A percentile compares a stretch with the other conserved stretches of the same genome.
phyloP scores from a whole-genome alignment of 2,113 vertebrate species.

The Podarcis muralis region DNA sequence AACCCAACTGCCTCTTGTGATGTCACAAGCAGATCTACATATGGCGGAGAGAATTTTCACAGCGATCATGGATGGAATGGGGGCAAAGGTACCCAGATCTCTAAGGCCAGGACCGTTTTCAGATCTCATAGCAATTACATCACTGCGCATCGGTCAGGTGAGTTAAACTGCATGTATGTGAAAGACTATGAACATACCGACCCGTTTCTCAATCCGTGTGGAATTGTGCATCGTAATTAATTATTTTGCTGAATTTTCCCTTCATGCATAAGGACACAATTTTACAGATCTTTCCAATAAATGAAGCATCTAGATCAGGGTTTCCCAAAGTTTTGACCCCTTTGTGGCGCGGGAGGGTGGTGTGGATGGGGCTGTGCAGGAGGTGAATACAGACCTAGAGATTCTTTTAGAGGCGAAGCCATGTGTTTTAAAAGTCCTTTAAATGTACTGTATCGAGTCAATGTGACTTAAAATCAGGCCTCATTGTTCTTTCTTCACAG shows the following conservation, averaged over 20 bases:
- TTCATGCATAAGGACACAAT: neutral
- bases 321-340: too few relatives aligned
- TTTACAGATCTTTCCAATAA: neutral
- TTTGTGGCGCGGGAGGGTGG: too few relatives aligned
- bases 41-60: neutral
- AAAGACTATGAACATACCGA: neutral
- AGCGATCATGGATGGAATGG: accelerated
- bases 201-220: neutral
- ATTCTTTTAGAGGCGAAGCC: too few relatives aligned
- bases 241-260: neutral
- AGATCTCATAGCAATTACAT: neutral
- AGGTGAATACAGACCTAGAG: too few relatives aligned
- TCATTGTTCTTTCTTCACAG: too few relatives aligned
- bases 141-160: neutral
- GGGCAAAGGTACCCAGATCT: neutral
- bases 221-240: neutral
- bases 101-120: neutral
- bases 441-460: too few relatives aligned
- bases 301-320: neutral
- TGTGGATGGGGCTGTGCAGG: too few relatives aligned
- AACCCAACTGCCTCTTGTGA: neutral
- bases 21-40: neutral
- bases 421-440: too few relatives aligned
- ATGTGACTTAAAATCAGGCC: too few relatives aligned
- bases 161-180: neutral